Evolutionary conservation across 2,113 vertebrate species (phyloP).

Genomic region (Nipponia nippon): DNA sequence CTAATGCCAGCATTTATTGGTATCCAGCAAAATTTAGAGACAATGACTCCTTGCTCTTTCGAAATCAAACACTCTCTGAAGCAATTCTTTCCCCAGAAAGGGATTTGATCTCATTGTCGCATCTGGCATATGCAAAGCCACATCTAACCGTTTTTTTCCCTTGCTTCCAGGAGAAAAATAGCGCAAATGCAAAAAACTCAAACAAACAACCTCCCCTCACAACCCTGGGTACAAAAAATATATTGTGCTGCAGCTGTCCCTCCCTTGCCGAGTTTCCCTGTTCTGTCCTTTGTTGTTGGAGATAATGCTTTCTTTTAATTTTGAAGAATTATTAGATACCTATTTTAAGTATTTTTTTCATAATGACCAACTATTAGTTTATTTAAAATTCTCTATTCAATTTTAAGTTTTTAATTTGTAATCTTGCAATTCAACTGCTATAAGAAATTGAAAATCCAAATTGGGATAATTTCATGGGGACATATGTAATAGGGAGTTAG

Average conservation of each 20-base stretch:
- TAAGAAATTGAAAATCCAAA: neutral
- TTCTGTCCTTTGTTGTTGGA: neutral
- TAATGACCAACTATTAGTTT: neutral
- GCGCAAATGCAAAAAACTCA: neutral
- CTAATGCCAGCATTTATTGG: constrained; percentile 45
- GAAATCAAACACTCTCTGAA: constrained; percentile 36
- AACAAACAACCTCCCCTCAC: neutral
- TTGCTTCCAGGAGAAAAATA: constrained; percentile 25
- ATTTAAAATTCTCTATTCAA: neutral
- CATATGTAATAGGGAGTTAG: neutral
- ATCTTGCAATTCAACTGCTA: neutral
- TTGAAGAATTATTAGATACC: neutral
- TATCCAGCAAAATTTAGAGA: constrained; percentile 23
- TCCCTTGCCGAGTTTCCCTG: neutral
- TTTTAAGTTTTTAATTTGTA: neutral
- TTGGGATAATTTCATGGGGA: neutral
- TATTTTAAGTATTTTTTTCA: neutral
- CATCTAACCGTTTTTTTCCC: constrained; percentile 35
- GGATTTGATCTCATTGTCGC: constrained; percentile 34
- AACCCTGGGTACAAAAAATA: constrained; percentile 21
- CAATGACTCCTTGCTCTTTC: constrained; percentile 20
- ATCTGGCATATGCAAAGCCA: constrained; percentile 44
- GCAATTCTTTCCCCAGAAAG: constrained; percentile 20
- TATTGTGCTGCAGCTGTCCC: neutral
- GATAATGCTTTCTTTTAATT: neutral